phyloP scores from a whole-genome alignment of 1,140 invertebrate species.

The Rhagoletis pomonella region DNA sequence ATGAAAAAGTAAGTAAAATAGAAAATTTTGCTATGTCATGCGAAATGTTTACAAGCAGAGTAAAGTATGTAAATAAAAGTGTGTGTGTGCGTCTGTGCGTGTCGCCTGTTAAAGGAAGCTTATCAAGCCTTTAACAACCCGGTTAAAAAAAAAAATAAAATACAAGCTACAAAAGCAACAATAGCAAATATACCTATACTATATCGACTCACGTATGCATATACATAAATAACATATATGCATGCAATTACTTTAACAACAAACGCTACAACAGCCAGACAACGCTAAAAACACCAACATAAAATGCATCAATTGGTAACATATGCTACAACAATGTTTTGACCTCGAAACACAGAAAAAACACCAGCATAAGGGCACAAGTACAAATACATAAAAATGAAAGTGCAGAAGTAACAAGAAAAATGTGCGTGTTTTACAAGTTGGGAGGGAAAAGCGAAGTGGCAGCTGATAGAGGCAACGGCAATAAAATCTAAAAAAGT shows the following conservation, averaged over 20 bases:
- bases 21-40: conserved; percentile 5
- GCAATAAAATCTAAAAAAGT: not conserved
- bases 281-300: not conserved
- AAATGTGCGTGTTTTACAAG: conserved; percentile 25
- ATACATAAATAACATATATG: too few species aligned
- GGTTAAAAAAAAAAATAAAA: not conserved
- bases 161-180: not conserved
- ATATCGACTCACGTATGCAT: not conserved
- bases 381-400: not conserved
- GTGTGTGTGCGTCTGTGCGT: not conserved
- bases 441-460: conserved; percentile 3
- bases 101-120: not conserved
- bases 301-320: not conserved
- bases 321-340: conserved; percentile 5
- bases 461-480: not conserved
- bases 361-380: not conserved
- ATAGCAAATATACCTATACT: not conserved
- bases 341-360: conserved; percentile 30
- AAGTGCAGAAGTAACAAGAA: not conserved
- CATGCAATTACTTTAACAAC: too few species aligned
- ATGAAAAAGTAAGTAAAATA: too few species aligned
- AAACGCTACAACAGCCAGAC: not conserved
- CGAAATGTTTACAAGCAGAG: not conserved
- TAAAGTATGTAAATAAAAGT: not conserved
- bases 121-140: not conserved